These are phyloP conservation scores for Ceratosolen solmsi DNA, from an alignment of 1,140 invertebrate species.

Conservation along the genomic window DNA sequence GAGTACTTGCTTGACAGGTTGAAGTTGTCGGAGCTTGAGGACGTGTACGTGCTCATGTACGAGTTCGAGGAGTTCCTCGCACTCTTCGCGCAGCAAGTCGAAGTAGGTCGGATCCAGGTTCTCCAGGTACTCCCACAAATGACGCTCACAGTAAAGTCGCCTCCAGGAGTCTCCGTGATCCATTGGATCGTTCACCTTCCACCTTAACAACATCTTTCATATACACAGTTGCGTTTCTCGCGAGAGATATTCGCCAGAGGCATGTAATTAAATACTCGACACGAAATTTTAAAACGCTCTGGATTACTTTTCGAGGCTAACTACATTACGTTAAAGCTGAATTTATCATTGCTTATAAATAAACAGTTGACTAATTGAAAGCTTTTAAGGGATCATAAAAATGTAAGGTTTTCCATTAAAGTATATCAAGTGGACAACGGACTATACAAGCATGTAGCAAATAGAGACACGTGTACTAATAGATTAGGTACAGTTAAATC, in stretches of 20 bases:
- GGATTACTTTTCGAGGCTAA: not conserved
- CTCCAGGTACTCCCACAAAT: constrained; percentile 68
- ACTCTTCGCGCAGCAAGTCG: constrained; percentile 56
- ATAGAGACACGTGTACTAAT: too few species aligned
- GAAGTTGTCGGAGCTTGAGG: constrained; percentile 60
- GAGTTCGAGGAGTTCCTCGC: constrained; percentile 58
- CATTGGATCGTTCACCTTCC: constrained; percentile 61
- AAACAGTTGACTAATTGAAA: too few species aligned
- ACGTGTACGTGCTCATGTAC: constrained; percentile 57
- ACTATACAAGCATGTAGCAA: too few species aligned
- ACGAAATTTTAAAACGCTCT: not conserved
- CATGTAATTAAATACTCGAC: not conserved
- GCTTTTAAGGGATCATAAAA: too few species aligned
- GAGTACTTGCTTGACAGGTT: constrained; percentile 62
- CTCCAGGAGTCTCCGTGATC: constrained; percentile 67
- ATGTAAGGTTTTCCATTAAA: too few species aligned
- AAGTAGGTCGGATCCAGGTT: constrained; percentile 60
- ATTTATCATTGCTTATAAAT: too few species aligned
- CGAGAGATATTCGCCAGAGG: not conserved
- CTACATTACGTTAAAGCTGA: too few species aligned
- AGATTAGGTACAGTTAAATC: too few species aligned
- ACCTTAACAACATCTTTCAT: constrained; percentile 54
- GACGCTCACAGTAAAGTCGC: constrained; percentile 67
- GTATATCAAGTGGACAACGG: too few species aligned
- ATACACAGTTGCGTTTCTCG: not conserved